Percentiles rank a stretch among this genome's conserved stretches.
phyloP scores from a whole-genome alignment of 2,888 invertebrate genomes.

The Endomychus coccineus region DNA sequence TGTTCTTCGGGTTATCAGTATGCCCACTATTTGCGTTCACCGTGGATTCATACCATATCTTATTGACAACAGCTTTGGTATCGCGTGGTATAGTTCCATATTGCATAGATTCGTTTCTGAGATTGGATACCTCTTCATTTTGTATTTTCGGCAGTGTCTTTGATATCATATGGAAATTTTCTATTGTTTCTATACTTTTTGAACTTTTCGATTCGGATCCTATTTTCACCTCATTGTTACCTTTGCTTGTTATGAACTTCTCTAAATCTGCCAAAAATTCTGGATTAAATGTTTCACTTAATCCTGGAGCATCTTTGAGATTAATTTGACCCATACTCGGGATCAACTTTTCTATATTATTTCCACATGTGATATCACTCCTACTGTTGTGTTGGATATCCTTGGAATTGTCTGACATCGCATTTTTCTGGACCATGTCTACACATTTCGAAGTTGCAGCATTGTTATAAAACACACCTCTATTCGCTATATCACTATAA shows the following conservation, averaged over 20 bases:
- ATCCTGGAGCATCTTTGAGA: constrained; percentile 21
- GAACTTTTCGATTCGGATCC: no score
- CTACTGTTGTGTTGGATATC: neutral
- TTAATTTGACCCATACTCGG: constrained; percentile 2
- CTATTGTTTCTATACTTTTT: no score
- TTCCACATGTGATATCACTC: constrained; percentile 3
- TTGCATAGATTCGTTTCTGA: neutral
- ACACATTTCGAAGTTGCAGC: no score
- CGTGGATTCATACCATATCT: constrained; percentile 47
- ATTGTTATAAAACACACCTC: no score
- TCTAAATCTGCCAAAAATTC: constrained; percentile 59
- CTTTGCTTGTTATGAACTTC: constrained; percentile 46
- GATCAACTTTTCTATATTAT: constrained; percentile 13
- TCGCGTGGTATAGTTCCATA: constrained; percentile 4
- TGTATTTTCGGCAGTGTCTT: constrained; percentile 37
- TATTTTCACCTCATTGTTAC: constrained; percentile 17
- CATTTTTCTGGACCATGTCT: no score
- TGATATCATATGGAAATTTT: constrained; percentile 15
- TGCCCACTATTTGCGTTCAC: neutral
- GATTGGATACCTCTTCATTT: constrained; percentile 33
- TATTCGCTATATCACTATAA: no score
- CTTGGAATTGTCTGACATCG: neutral
- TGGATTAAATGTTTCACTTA: constrained; percentile 42
- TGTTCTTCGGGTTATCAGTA: constrained; percentile 21
- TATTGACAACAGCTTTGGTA: constrained; percentile 40